These are phyloP conservation scores for Chelonus insularis DNA, from an alignment of 1,140 invertebrate species.

Conservation along the genomic window DNA sequence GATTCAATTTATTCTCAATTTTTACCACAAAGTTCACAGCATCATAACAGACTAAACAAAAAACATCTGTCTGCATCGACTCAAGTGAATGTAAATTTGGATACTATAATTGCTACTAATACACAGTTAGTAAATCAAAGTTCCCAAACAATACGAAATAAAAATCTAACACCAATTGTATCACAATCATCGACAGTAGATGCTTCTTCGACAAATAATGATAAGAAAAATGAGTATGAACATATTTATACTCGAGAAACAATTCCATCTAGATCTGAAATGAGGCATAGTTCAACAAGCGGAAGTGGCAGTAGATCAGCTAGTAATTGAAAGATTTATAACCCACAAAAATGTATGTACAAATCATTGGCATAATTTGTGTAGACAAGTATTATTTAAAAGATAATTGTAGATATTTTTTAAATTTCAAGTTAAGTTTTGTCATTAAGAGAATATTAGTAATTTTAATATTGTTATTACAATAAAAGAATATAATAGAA, in stretches of 20 bases:
- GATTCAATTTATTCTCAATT: no score
- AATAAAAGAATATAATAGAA: no score
- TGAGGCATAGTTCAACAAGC: slow-evolving; percentile 35
- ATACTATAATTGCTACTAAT: slow-evolving; percentile 38
- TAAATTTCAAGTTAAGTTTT: no score
- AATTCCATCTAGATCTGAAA: slow-evolving; percentile 27
- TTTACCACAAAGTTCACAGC: no score
- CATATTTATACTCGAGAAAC: slow-evolving; percentile 45
- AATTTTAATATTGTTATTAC: no score
- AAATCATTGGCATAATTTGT: no score
- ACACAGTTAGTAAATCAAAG: slow-evolving; percentile 50
- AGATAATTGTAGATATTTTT: no score
- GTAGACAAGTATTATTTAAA: no score
- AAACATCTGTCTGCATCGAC: background rate
- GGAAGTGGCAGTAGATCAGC: slow-evolving; percentile 50
- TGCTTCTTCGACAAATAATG: slow-evolving; percentile 8
- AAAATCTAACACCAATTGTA: slow-evolving; percentile 31
- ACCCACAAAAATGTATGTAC: background rate
- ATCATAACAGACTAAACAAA: no score
- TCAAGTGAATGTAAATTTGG: slow-evolving; percentile 33
- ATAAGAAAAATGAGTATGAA: slow-evolving; percentile 44
- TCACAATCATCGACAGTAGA: slow-evolving; percentile 3
- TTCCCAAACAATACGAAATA: slow-evolving; percentile 42
- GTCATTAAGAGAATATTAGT: no score
- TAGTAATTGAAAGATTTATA: slow-evolving; percentile 43